Evolutionary conservation across 2,797 vertebrate genomes (phyloP).

Genomic region (Philypnodon macrostomus): DNA sequence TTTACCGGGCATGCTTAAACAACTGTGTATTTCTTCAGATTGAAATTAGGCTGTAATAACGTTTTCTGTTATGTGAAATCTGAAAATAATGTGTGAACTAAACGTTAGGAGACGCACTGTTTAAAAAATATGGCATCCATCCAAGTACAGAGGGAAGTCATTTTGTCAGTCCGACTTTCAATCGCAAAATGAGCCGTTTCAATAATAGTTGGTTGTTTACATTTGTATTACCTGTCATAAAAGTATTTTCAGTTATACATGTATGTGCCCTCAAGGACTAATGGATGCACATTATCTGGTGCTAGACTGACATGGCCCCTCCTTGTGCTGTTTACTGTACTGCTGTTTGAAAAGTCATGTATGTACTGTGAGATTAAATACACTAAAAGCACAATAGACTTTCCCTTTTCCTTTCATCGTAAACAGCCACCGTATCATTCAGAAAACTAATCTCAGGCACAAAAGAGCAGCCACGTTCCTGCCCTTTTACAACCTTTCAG

Average conservation of each 20-base stretch:
- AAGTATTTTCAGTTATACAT: not conserved
- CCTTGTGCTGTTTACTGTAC: conserved; percentile 19
- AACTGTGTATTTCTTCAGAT: no score
- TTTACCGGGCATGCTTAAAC: no score
- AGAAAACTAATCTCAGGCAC: conserved; percentile 19
- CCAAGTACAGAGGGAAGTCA: no score
- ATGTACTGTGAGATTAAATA: conserved; percentile 58
- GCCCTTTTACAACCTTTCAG: conserved; percentile 69
- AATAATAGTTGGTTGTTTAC: conserved; percentile 11
- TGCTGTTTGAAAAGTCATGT: conserved; percentile 26
- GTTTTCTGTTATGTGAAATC: not conserved
- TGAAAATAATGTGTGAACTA: no score
- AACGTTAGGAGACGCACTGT: not conserved
- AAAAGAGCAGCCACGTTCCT: conserved; percentile 34
- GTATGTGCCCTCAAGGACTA: conserved; percentile 5
- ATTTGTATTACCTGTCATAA: not conserved
- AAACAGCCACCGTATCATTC: not conserved
- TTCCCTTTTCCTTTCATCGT: conserved; percentile 13
- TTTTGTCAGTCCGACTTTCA: no score
- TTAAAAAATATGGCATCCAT: no score
- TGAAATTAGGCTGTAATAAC: no score
- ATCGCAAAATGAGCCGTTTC: not conserved
- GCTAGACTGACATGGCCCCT: conserved; percentile 4
- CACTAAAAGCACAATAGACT: conserved; percentile 40
- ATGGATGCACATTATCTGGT: conserved; percentile 9